phyloP scores from a whole-genome alignment of 1,140 invertebrate genomes.

The Nautilus pompilius region DNA sequence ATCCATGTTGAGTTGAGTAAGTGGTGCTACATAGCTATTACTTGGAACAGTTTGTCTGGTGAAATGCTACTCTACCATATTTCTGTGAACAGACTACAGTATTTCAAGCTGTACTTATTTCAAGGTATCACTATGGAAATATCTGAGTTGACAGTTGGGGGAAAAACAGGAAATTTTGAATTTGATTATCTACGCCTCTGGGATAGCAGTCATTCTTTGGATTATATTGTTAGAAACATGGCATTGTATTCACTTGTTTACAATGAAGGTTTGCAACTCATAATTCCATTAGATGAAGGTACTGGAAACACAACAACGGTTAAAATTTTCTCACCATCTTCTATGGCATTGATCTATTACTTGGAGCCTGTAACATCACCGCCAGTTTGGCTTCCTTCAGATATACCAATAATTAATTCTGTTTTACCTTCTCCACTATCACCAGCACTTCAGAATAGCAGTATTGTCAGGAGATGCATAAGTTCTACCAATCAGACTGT shows the following conservation, averaged over 20 bases:
- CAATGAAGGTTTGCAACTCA: conserved; percentile 6
- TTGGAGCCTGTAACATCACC: not conserved
- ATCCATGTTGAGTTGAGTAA: not conserved
- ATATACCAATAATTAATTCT: conserved; percentile 16
- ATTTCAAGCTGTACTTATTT: conserved; percentile 3
- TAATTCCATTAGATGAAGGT: conserved; percentile 20
- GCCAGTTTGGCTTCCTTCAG: conserved; percentile 21
- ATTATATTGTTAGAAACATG: conserved; percentile 10
- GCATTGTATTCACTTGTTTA: conserved; percentile 6
- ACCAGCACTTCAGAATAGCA: not conserved
- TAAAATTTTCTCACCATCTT: not conserved
- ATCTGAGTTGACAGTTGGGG: conserved; percentile 8
- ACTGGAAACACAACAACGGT: conserved; percentile 5
- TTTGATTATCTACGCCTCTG: conserved; percentile 18
- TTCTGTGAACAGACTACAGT: conserved; percentile 13
- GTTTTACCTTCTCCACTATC: conserved; percentile 2
- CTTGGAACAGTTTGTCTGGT: conserved; percentile 14
- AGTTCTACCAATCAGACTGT: conserved; percentile 8
- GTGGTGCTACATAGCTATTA: conserved; percentile 21
- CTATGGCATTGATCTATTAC: not conserved
- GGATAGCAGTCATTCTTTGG: conserved; percentile 14
- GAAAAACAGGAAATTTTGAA: conserved; percentile 6
- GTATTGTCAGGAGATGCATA: conserved; percentile 12
- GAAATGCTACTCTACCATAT: conserved; percentile 13
- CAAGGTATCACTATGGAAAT: conserved; percentile 3